Conservation (phyloP, 2,797 vertebrate species). For the Acanthurus lineatus region DNA sequence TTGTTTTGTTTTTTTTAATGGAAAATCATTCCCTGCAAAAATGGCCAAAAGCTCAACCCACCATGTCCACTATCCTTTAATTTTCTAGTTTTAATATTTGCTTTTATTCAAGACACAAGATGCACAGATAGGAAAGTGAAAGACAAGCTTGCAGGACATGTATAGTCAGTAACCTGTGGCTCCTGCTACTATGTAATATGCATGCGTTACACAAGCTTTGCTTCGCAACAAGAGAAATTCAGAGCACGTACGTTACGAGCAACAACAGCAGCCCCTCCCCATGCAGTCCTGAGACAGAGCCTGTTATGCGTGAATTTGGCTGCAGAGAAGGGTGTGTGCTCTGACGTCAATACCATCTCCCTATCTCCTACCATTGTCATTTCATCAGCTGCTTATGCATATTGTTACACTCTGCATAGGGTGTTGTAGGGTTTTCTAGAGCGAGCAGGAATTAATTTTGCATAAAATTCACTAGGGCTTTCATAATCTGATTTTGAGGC, state of each 20-base stretch:
- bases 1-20: not conserved
- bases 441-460: conserved; percentile 45
- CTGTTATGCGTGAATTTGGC: conserved; percentile 75
- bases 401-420: conserved; percentile 41
- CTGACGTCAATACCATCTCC: conserved; percentile 80
- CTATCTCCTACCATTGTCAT: conserved; percentile 42
- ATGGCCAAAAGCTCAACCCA: conserved; percentile 32
- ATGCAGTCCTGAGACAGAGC: conserved; percentile 69
- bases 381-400: conserved; percentile 51
- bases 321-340: conserved; percentile 81
- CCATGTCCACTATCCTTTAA: not conserved
- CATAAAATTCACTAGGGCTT: conserved; percentile 53
- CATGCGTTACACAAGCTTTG: conserved; percentile 75
- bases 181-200: conserved; percentile 62
- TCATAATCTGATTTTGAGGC: conserved; percentile 65
- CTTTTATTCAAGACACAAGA: conserved; percentile 8
- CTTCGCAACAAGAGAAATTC: conserved; percentile 71
- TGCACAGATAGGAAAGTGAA: not conserved
- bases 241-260: conserved; percentile 78
- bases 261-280: conserved; percentile 80
- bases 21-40: conserved; percentile 15
- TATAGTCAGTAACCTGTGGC: conserved; percentile 67
- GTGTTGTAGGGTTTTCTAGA: conserved; percentile 22
- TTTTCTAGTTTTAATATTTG: conserved; percentile 2
- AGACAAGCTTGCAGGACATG: conserved; percentile 22